Evolutionary conservation across 2,113 vertebrate species (phyloP), one percentile per base, ranked within the genome.

Genomic region (Leptobrachium ailaonicum): DNA sequence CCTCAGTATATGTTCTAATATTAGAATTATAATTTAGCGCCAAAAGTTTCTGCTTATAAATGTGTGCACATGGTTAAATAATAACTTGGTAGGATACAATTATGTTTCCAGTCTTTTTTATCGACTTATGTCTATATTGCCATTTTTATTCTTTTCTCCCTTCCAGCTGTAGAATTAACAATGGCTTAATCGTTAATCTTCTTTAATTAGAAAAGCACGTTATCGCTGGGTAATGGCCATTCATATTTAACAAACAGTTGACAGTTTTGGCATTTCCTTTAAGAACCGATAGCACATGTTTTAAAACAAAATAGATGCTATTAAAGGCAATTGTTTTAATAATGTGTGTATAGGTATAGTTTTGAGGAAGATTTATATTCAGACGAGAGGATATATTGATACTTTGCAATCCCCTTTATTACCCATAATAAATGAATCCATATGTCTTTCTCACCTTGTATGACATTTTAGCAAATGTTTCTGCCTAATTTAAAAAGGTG

Each of bases 161-260:
- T 69, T 54, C 2, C 14, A 80, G 69, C 42, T 40, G 45, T 42
- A 66, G 66, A 74, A 74, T 81, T 80, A 74, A 67, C 60, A 76
- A 60, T 41, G 66, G 50, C 32, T 56, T 58, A 69, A 41, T 60
- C 2, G 71, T 69, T 67, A 75, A 68, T 62, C 2, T 58, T 69
- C 56, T 75, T 69, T 81, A 81, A 81, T 81, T 66, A 81, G 66
- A 54, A 81, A 75, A 74, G 74, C 50, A 68, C 69, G 58, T 60
- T 74, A 68, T 62, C 54, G 32, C 6, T 58, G 7, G 50, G 45
- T 75, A 81, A 62, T 67, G 12, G 47, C 42, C n/a, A 74, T 75
- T 66, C 71, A 58, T 80, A 50, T 74, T 74, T 67, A 73, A 73
- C 50, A 74, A 71, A 80, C 71, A 62, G 73, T 74, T 73, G 74